A percentile compares a stretch with the other conserved stretches of the same genome.
These are phyloP conservation scores for Aythya baeri DNA, from an alignment of 2,113 vertebrate genomes.

Conservation along the genomic window DNA sequence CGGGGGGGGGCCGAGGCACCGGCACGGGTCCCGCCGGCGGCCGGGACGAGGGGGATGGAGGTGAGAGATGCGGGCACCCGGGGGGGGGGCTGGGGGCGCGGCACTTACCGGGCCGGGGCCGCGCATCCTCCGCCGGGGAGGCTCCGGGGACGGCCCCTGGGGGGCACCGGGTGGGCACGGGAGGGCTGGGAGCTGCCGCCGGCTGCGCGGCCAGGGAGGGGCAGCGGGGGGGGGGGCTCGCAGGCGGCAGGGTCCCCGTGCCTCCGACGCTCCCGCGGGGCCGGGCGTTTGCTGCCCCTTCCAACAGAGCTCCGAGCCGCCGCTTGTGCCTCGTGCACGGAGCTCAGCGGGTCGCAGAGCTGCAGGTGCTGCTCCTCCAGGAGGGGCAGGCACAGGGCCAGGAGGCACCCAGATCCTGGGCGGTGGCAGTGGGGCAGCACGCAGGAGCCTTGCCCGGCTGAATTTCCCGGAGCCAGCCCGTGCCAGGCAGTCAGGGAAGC, in stretches of 20 bases:
- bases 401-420: rapidly evolving
- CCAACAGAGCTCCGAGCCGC: neutral
- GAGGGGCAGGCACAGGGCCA: neutral
- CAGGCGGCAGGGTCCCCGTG: rapidly evolving
- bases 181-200: rapidly evolving
- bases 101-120: neutral
- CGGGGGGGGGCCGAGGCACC: neutral
- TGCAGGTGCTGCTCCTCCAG: neutral
- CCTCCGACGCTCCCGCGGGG: neutral
- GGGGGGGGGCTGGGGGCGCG: neutral
- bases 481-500: neutral
- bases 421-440: rapidly evolving
- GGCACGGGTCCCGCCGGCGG: neutral
- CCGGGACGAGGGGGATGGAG: neutral
- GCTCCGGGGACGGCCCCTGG: neutral
- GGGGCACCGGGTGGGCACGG: neutral
- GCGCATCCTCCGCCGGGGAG: neutral
- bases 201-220: too few relatives aligned
- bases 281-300: neutral
- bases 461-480: rapidly evolving
- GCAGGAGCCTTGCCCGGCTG: neutral
- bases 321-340: rapidly evolving
- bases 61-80: neutral
- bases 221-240: rapidly evolving
- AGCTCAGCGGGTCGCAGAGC: rapidly evolving